phyloP scores from a whole-genome alignment of 1,140 invertebrate genomes.

The Dreissena polymorpha region DNA sequence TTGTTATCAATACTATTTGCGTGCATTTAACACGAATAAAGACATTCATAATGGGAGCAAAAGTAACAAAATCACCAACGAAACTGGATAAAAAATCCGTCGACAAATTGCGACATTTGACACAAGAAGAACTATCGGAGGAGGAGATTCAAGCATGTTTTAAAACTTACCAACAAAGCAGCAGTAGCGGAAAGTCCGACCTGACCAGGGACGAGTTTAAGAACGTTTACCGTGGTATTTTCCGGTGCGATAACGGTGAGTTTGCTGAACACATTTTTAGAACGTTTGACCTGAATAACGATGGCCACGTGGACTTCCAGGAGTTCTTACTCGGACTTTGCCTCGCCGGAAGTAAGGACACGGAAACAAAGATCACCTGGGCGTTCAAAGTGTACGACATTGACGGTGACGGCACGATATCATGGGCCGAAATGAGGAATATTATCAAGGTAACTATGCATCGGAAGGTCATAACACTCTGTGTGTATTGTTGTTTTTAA shows the following conservation, averaged over 20 bases:
- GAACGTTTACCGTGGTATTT: conserved; percentile 59
- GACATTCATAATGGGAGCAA: conserved; percentile 35
- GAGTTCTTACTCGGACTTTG: conserved; percentile 67
- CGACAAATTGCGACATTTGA: conserved; percentile 25
- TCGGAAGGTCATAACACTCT: not conserved
- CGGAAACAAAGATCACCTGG: conserved; percentile 95
- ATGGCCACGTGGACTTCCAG: conserved; percentile 66
- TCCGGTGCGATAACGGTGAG: conserved; percentile 53
- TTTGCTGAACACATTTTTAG: conserved; percentile 65
- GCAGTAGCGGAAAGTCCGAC: conserved; percentile 10
- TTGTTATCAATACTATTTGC: no score
- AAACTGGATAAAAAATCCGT: conserved; percentile 35
- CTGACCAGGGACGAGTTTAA: conserved; percentile 54
- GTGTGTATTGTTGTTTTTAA: not conserved
- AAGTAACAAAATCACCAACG: conserved; percentile 19
- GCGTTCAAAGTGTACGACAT: conserved; percentile 95
- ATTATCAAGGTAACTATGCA: conserved; percentile 61
- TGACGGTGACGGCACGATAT: conserved; percentile 90
- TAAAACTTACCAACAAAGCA: conserved; percentile 22
- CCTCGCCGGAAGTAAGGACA: conserved; percentile 83
- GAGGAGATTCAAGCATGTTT: conserved; percentile 50
- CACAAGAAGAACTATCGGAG: conserved; percentile 43
- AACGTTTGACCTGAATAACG: conserved; percentile 63
- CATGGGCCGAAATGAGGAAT: conserved; percentile 81
- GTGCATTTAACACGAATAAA: no score